Evolutionary conservation across 2,797 vertebrate genomes (phyloP), one percentile per base, ranked within the genome.

Genomic region (Limnodromus scolopaceus): DNA sequence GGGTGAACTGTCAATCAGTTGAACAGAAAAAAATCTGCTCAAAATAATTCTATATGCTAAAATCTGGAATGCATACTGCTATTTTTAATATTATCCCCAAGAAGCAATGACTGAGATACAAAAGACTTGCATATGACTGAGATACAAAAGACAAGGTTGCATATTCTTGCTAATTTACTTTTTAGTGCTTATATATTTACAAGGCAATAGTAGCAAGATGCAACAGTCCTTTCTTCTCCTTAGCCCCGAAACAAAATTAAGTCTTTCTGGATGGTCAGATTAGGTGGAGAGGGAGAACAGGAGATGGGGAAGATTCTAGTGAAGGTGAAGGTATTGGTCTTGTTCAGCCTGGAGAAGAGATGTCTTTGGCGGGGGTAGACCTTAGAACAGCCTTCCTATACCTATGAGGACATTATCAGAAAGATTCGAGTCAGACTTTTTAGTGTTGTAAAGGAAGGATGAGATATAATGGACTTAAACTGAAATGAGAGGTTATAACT

Each of bases 41-140:
- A 85, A 70, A 93, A 66, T 54, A 72, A 75, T 81, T 78, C 30
- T 84, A 81, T 64, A 61, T 82, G 10, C 27, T 81, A 72, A 92
- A 81, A 71, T 88, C 30, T 46, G 32, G n/a, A 86, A 78, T 60
- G 38, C 77, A 51, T 78, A 64, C 20, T 70, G 27, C 41, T 71
- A 12, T 23, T 84, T 55, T 75, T 64, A 61, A 12, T 71, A n/a
- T 34, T 61, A 57, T 39, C 27, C 39, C 10, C 66, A 36, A 87
- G 48, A 92, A 92, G 72, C 68, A 90, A 76, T 80, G 63, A 79
- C 77, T 92, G 82, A 86, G 86, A 60, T 82, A 49, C 6, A 36
- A 36, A 30, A 92, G 25, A 61, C 18, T 43, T 43, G n/a, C n/a
- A n/a, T n/a, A 75, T 79, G 61, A 78, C 77, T 92, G 81, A 86